Percentiles rank a stretch among this genome's conserved stretches.
These are phyloP conservation scores for Agrochola macilenta DNA, from an alignment of 2,888 invertebrate genomes.

Conservation along the genomic window DNA sequence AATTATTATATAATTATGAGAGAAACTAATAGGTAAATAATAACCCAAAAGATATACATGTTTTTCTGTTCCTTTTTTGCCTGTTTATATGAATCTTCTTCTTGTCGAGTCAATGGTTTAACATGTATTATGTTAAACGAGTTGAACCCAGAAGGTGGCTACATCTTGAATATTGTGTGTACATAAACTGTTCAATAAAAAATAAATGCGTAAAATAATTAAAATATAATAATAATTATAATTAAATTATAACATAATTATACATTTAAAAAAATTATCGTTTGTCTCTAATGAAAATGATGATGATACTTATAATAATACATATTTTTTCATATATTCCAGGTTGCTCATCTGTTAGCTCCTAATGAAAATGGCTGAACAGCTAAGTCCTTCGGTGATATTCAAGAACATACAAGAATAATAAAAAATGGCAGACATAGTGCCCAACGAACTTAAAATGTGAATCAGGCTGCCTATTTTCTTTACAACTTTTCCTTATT, in stretches of 20 bases:
- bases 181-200: background rate
- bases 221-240: background rate
- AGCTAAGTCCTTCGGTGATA: background rate
- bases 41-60: background rate
- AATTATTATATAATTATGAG: background rate
- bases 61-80: background rate
- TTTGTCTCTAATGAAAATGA: conserved; percentile 10
- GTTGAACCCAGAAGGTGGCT: too few species aligned
- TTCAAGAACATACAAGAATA: background rate
- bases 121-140: too few species aligned
- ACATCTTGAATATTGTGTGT: too few species aligned
- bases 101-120: too few species aligned
- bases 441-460: background rate
- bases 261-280: background rate
- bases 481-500: background rate
- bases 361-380: conserved; percentile 4
- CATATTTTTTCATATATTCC: background rate
- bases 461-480: conserved; percentile 3
- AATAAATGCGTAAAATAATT: background rate
- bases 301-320: background rate
- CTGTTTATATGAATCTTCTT: background rate
- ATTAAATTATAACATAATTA: background rate
- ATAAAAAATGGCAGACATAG: background rate
- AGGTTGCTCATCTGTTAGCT: background rate
- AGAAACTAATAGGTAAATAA: background rate